Percentiles rank a stretch among this genome's conserved stretches.
Evolutionary conservation across 2,113 vertebrate species (phyloP).

Genomic region (rat (Rattus norvegicus)): GRCr8 NC_086021.1:75099501-75100000

Average conservation of each 20-base stretch:
- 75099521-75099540: neutral
- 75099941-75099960: neutral
- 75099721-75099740: conserved; percentile 37
- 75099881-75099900: neutral
- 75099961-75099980: neutral
- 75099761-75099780: neutral
- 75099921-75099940: neutral
- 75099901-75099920: conserved; percentile 16
- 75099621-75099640: neutral
- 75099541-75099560: neutral
- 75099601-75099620: neutral
- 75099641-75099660: neutral
- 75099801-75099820: neutral
- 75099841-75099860: neutral
- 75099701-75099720: neutral
- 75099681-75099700: too few species aligned
- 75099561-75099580: neutral
- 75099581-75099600: neutral
- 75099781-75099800: conserved; percentile 29
- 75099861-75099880: neutral
- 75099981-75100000: conserved; percentile 36
- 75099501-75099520: too few species aligned
- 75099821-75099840: neutral
- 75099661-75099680: neutral
- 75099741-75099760: conserved; percentile 9